Base-by-base conservation (phyloP, 2,113 vertebrate genomes). In the Brachyistius frenatus region DNA sequence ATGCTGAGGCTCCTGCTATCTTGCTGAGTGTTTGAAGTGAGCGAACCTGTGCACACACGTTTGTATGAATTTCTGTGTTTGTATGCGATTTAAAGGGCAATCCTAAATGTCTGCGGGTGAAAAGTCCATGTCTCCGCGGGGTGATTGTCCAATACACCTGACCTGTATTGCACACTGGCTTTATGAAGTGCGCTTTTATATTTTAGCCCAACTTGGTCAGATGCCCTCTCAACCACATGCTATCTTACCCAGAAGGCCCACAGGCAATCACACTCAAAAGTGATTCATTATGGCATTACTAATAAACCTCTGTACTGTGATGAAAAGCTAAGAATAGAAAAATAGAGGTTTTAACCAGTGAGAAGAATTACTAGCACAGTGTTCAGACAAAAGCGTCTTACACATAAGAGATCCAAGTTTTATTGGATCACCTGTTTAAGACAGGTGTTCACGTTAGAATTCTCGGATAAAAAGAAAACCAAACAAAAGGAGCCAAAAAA, bases 201-300 rank as follows among this genome's bases (percentile, higher is more conserved):
- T 84, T 86, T 64, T 73, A 68, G 55, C 58, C 53, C 62, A 82
- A 52, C 63, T 75, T 78, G 75, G 53, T 56, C 73, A 56, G 39
- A 65, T 63, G 50, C 62, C 73, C 63, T 69, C 66, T 50, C 13
- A 78, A 66, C 75, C 80, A 76, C 69, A 73, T 64, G 63, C 54
- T 54, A 44, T 44, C 49, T 58, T 70, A 83, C 80, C 81, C 65
- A 67, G 55, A 84, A 62, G 80, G 49, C 64, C 69, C 64, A 71
- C 46, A 79, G 70, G 65, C 82, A 80, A 85, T 86, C 81, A 83
- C 49, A 73, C 78, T 72, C 53, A 57, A 67, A 83, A 83, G 35
- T 81, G 55, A 81, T 86, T 87, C 52, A 87, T 88, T 86, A 82
- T 83, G 47, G 60, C 76, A 79, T 76, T 71, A 85, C 76, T 86